Evolutionary conservation across 2,888 invertebrate species (phyloP), one percentile per base, ranked within the genome.

Genomic region (Nomada goodeniana): DNA sequence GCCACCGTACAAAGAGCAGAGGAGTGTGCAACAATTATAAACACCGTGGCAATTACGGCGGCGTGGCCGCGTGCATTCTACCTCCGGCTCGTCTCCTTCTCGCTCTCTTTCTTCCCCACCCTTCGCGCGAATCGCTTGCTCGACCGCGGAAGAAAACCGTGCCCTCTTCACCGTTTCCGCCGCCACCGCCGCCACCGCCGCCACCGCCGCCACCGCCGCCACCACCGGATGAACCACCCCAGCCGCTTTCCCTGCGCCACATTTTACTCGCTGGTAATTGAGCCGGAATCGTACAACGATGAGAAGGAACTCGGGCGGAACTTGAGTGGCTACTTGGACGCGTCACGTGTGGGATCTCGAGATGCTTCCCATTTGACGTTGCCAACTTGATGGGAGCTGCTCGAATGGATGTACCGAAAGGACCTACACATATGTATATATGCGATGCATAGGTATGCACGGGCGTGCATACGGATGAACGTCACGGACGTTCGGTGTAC

Each of bases 1-100:
- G 63, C 64, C 64, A 52, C 75, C 73, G 84, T 82, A 81, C 84
- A 87, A 84, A 79, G 82, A 83, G 78, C 81, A 80, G 79, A 84
- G 69, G 81, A 84, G 83, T 83, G 84, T 82, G 87, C 87, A 90
- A 91, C 91, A 91, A 91, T 91, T 91, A 91, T 91, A 91, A 91
- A 91, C 90, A 91, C 88, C 84, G 81, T 82, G 84, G 89, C 91
- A 91, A 91, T 91, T 91, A 90, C 86, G 72, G 77, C 78, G 85
- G 81, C 86, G 73, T 61, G 79, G 87, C 85, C 87, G 87, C 88
- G 86, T 86, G 85, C 84, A 83, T 77, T 84, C 81, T 82, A 26
- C 84, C 80, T 77, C 75, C 70, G 70, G 68, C 0, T 9, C 20
- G n/a, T 2, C 68, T 72, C 65, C 26, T 69, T 71, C 55, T 42